Evolutionary conservation across 2,797 vertebrate genomes (phyloP), one percentile per base, ranked within the genome.

Genomic region (Acomys russatus): DNA sequence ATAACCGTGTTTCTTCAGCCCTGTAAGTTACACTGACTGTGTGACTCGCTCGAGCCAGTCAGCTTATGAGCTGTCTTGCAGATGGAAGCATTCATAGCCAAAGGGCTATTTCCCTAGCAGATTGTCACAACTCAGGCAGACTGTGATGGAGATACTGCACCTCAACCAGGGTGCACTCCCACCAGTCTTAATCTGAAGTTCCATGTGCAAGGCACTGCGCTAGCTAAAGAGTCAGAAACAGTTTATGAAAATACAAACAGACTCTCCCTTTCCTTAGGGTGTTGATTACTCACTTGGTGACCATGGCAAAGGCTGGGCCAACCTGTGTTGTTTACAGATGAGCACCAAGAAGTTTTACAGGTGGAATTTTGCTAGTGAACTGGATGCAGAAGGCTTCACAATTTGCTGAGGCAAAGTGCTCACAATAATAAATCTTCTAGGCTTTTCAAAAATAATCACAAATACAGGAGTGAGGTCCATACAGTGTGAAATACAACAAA

Each of bases 391-490:
- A 96, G 63, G 49, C 9, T 84, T 93, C 11, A 51, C 49, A 85
- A 91, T 80, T 18, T 78, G 9, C 56, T 92, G 66, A 79, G 84
- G 64, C 49, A 71, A 94, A 84, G 35, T 91, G 89, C 68, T 91
- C 79, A 74, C 4, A 49, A n/a, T 77, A 61, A 88, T 77, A 88
- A 90, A 87, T 95, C 3, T n/a, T 92, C 28, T 56, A 17, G 70
- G 44, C 20, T 93, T 96, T 93, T 56, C 4, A 68, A 96, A 44
- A 93, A 71, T 70, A 90, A 94, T 70, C 84, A 88, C 25, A 92
- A 96, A 92, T 56, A 91, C 2, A 92, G 35, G 71, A 90, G 38
- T 95, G 44, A 91, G 64, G 59, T 89, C 76, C 94, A 35, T 14
- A 63, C 10, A 73, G 7, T 91, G 14, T 54, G n/a, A 91, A 63